These are phyloP conservation scores for Allophyes oxyacanthae DNA, from an alignment of 2,888 invertebrate species.

Conservation along the genomic window DNA sequence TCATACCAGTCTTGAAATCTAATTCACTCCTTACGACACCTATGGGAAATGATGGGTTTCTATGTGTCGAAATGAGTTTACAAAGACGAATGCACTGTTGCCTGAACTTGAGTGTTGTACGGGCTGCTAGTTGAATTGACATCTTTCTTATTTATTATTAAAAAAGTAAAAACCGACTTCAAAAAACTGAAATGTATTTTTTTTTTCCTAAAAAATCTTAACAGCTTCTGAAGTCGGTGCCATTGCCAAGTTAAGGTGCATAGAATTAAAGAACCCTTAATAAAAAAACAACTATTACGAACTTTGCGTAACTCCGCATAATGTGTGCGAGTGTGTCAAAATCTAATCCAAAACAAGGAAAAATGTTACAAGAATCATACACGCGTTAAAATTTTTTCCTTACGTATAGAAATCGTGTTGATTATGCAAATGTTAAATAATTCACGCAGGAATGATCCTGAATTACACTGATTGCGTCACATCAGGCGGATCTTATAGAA, in stretches of 20 bases:
- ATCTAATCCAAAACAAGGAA: conserved; percentile 12
- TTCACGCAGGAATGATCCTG: conserved; percentile 35
- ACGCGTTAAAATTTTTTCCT: conserved; percentile 13
- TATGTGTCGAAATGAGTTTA: conserved; percentile 18
- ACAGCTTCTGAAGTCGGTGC: too few species aligned
- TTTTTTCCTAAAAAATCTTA: too few species aligned
- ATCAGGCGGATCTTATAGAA: conserved; percentile 46
- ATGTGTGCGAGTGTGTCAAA: too few species aligned
- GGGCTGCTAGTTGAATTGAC: too few species aligned
- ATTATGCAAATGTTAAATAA: conserved; percentile 47
- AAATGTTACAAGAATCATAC: conserved; percentile 24
- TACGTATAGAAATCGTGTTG: conserved; percentile 33
- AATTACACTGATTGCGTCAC: conserved; percentile 51
- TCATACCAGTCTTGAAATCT: conserved; percentile 9
- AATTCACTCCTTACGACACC: conserved; percentile 33
- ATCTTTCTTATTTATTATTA: too few species aligned
- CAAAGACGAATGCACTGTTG: conserved; percentile 1
- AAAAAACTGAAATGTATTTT: too few species aligned
- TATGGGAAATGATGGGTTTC: conserved; percentile 35
- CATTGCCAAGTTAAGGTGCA: too few species aligned
- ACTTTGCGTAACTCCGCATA: too few species aligned
- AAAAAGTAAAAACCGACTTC: too few species aligned
- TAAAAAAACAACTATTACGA: too few species aligned
- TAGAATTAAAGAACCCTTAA: too few species aligned
- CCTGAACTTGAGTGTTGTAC: too few species aligned